Conservation (phyloP, 2,113 vertebrate genomes). For the Tragelaphus imberbis region DNA sequence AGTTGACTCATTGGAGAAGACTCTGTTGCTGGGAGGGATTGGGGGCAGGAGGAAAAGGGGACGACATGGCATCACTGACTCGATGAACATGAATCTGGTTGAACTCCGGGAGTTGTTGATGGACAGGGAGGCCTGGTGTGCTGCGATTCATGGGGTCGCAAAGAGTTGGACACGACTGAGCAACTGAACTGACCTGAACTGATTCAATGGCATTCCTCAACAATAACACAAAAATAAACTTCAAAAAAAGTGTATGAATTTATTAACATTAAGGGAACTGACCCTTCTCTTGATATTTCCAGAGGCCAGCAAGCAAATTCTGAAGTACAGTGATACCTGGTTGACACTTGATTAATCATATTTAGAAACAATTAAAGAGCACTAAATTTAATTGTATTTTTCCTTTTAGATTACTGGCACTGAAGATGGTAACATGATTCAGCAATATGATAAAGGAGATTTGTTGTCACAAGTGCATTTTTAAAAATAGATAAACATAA, state of each 20-base stretch:
- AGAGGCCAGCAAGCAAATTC: background rate
- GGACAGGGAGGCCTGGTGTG: no score
- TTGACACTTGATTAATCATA: constrained; percentile 36
- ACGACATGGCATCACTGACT: no score
- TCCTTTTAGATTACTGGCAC: constrained; percentile 66
- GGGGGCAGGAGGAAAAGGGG: no score
- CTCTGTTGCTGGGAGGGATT: no score
- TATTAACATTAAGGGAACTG: background rate
- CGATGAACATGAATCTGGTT: no score
- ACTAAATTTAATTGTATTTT: constrained; percentile 61
- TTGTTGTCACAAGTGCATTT: constrained; percentile 57
- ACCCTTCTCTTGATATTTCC: background rate
- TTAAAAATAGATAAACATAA: constrained; percentile 61
- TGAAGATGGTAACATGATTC: constrained; percentile 57
- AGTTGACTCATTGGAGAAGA: no score
- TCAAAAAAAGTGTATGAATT: background rate
- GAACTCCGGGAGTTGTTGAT: no score
- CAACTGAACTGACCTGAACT: no score
- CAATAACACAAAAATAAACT: background rate
- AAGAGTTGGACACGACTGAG: no score
- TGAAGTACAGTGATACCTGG: constrained; percentile 11
- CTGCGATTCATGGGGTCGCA: no score
- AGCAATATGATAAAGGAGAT: constrained; percentile 59
- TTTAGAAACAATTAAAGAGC: constrained; percentile 58
- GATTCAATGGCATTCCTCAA: background rate